These are phyloP conservation scores for Pristiophorus japonicus DNA, from an alignment of 2,113 vertebrate genomes.

Conservation along the genomic window DNA sequence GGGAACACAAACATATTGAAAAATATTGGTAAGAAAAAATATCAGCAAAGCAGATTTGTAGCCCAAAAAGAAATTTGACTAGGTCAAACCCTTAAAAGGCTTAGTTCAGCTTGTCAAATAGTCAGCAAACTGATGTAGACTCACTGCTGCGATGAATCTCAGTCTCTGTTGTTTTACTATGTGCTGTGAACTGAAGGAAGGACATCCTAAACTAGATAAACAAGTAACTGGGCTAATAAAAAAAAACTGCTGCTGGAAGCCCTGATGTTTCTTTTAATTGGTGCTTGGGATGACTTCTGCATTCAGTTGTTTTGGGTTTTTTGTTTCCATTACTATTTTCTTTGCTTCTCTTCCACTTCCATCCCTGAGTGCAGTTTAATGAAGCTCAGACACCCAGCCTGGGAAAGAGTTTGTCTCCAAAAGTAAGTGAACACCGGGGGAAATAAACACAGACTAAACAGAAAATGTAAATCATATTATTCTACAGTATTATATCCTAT, in stretches of 20 bases:
- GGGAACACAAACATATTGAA: neutral
- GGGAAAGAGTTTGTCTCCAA: neutral
- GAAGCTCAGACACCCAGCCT: neutral
- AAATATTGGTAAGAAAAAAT: neutral
- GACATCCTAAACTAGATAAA: neutral
- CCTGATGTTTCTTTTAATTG: neutral
- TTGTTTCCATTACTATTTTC: neutral
- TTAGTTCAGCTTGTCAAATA: constrained; percentile 1
- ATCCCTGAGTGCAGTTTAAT: neutral
- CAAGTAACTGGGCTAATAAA: constrained; percentile 6
- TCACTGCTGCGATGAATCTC: neutral
- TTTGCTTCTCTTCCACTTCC: neutral
- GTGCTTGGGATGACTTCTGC: neutral
- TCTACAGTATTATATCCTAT: neutral
- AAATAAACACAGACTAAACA: neutral
- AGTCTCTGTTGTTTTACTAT: neutral
- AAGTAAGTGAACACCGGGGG: neutral
- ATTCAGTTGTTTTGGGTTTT: neutral
- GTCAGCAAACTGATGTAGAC: neutral
- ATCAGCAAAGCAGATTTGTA: constrained; percentile 5
- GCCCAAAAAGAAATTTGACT: neutral
- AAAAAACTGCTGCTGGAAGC: neutral
- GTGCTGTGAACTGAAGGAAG: constrained; percentile 18
- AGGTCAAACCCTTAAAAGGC: constrained; percentile 11
- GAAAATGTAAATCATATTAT: neutral